These are phyloP conservation scores for Pemphredon lugubris DNA, from an alignment of 2,888 invertebrate genomes.

Conservation along the genomic window DNA sequence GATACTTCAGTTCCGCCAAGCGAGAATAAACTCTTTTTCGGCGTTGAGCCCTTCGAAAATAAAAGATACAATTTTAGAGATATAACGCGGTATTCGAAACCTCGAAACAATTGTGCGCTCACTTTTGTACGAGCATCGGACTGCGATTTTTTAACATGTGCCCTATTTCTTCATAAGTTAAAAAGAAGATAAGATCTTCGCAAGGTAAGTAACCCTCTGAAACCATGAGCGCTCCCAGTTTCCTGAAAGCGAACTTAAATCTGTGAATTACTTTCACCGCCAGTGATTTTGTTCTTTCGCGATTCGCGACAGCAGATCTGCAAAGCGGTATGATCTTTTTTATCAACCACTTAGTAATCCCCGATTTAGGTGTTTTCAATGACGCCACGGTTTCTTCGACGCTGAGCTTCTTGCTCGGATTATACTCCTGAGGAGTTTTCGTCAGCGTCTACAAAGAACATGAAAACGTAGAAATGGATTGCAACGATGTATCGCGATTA, in stretches of 20 bases:
- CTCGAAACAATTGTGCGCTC: too few relatives aligned
- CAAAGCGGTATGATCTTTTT: conserved; percentile 85
- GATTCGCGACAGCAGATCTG: conserved; percentile 84
- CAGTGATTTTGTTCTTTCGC: conserved; percentile 87
- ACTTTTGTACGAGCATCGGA: conserved; percentile 71
- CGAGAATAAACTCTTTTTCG: conserved; percentile 84
- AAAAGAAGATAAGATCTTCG: conserved; percentile 85
- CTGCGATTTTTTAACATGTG: conserved; percentile 81
- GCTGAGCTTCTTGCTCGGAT: conserved; percentile 59
- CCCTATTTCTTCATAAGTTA: conserved; percentile 86
- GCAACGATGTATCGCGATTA: too few relatives aligned
- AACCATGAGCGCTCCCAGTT: conserved; percentile 84
- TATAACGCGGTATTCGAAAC: too few relatives aligned
- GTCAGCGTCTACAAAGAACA: conserved; percentile 45
- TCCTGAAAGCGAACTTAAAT: conserved; percentile 83
- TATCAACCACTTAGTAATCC: conserved; percentile 83
- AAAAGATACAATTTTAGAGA: too few relatives aligned
- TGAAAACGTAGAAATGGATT: too few relatives aligned
- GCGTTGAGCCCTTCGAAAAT: conserved; percentile 88
- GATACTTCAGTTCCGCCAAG: conserved; percentile 85
- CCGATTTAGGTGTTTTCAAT: conserved; percentile 82
- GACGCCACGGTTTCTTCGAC: conserved; percentile 82
- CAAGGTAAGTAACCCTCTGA: conserved; percentile 85
- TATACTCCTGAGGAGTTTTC: background rate
- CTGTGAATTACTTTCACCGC: conserved; percentile 83